A percentile compares a stretch with the other conserved stretches of the same genome.
Conservation (phyloP, 2,113 vertebrate genomes). For the Labeo rohita region DNA sequence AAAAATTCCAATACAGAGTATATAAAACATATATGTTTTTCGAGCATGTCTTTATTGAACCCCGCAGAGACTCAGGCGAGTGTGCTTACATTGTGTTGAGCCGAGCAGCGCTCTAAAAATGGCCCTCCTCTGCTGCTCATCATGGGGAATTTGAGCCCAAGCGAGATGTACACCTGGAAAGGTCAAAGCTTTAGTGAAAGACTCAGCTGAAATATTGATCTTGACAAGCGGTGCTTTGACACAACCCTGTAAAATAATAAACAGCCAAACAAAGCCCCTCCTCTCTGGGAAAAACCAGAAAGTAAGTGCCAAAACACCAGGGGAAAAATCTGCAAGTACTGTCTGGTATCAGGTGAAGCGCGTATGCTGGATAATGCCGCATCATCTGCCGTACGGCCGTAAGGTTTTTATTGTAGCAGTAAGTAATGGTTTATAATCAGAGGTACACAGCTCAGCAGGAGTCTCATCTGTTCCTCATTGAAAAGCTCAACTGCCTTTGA, state of each 20-base stretch:
- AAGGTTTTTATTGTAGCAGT: slow-evolving; percentile 25
- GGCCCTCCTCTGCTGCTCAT: slow-evolving; percentile 65
- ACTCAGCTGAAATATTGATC: slow-evolving; percentile 73
- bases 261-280: slow-evolving; percentile 23
- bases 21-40: neutral
- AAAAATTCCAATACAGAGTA: too few relatives aligned
- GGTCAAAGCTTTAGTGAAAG: slow-evolving; percentile 75
- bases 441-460: neutral
- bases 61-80: neutral
- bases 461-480: slow-evolving; percentile 28
- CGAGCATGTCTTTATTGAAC: neutral
- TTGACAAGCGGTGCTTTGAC: slow-evolving; percentile 73
- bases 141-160: slow-evolving; percentile 71
- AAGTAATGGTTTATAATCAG: slow-evolving; percentile 29
- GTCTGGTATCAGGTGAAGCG: neutral
- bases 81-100: slow-evolving; percentile 39
- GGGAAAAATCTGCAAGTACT: neutral
- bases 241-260: slow-evolving; percentile 51
- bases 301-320: neutral
- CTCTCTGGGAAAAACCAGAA: neutral
- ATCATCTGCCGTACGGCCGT: neutral
- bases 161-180: slow-evolving; percentile 73
- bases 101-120: slow-evolving; percentile 65
- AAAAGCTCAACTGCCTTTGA: slow-evolving; percentile 35
- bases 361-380: neutral